A percentile compares a stretch with the other conserved stretches of the same genome.
phyloP scores from a whole-genome alignment of 2,113 vertebrate genomes.

The Hylia prasina region DNA sequence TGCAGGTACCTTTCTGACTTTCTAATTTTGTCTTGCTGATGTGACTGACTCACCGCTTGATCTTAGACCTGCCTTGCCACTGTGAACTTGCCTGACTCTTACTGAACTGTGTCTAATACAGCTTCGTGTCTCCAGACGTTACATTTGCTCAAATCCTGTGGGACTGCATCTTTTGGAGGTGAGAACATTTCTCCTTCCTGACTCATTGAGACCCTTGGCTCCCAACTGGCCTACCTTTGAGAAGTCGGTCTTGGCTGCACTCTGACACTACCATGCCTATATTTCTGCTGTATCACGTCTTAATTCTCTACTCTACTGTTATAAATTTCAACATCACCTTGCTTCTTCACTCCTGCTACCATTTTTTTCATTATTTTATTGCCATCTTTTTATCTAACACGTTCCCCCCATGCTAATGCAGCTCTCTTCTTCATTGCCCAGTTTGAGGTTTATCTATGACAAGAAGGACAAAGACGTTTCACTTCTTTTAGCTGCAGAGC shows the following conservation, averaged over 20 bases:
- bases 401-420: background rate
- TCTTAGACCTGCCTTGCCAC: background rate
- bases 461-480: background rate
- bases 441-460: background rate
- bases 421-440: background rate
- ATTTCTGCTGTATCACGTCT: background rate
- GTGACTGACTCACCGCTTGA: background rate
- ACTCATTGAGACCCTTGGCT: background rate
- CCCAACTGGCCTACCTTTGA: background rate
- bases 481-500: background rate
- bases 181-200: background rate
- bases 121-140: background rate
- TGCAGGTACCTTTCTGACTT: background rate
- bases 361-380: background rate
- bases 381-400: background rate
- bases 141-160: background rate
- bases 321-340: background rate
- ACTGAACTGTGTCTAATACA: background rate
- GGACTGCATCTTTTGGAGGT: background rate
- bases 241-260: background rate
- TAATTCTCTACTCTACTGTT: background rate
- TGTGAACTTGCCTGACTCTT: background rate
- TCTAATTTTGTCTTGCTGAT: background rate
- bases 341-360: background rate
- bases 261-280: background rate